Conservation (phyloP, 1,140 invertebrate genomes). For the Archegozetes longisetosus region DNA sequence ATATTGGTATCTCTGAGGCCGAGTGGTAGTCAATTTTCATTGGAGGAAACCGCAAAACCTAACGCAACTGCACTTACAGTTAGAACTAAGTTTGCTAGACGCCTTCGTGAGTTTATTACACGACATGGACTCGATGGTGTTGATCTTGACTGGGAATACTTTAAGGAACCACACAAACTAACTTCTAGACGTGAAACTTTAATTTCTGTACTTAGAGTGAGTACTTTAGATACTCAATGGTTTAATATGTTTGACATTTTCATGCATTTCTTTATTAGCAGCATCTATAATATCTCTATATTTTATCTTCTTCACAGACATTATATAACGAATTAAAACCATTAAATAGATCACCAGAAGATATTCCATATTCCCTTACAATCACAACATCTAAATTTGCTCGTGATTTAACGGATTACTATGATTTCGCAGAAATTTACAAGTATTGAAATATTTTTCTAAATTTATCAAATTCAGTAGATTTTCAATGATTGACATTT, state of each 20-base stretch:
- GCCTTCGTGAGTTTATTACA: conserved; percentile 13
- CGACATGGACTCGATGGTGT: conserved; percentile 16
- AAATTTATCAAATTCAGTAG: neutral
- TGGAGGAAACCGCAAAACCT: conserved; percentile 5
- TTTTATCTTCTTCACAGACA: neutral
- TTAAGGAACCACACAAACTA: conserved; percentile 2
- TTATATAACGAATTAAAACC: neutral
- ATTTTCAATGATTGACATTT: neutral
- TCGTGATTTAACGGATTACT: conserved; percentile 9
- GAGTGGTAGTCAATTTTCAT: neutral
- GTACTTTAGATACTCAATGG: neutral
- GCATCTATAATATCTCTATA: neutral
- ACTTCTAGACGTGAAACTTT: neutral
- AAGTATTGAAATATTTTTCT: conserved; percentile 7
- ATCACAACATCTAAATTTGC: conserved; percentile 13
- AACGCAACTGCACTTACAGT: neutral
- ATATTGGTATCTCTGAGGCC: conserved; percentile 16
- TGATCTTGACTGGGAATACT: conserved; percentile 18
- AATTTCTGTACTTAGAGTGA: conserved; percentile 4
- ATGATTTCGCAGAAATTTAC: conserved; percentile 13
- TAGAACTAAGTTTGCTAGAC: conserved; percentile 11
- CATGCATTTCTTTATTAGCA: neutral
- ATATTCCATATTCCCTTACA: neutral
- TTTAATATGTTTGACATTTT: neutral
- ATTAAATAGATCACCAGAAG: neutral